Evolutionary conservation across 2,113 vertebrate genomes (phyloP), one percentile per base, ranked within the genome.

Genomic region (Apodemus speciosus): DNA sequence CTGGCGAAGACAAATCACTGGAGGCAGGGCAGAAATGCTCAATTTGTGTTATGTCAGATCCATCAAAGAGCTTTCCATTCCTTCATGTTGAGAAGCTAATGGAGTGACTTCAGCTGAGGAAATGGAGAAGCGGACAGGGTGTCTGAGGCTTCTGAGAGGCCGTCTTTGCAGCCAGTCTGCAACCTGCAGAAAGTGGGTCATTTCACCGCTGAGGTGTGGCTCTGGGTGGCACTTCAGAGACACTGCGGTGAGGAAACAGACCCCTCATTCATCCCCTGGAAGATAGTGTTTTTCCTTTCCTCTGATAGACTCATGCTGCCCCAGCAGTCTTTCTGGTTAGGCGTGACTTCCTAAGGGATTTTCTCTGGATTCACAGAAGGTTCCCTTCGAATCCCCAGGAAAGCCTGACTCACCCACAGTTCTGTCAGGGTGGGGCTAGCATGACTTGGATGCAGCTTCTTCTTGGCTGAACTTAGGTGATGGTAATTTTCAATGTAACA

Each of bases 281-380:
- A 96, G 95, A 98, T 95, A 94, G 97, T 97, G 90, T 97, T 97
- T 97, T 97, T 96, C 96, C 90, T 97, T 87, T 75, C 25, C 87
- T 81, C 83, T 84, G 93, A 97, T 89, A 95, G 96, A 97, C 88
- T 95, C 89, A 69, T 62, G 32, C 92, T 93, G 95, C 83, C 96
- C 94, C 43, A 56, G 69, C 91, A 58, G 81, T 46, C 69, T 93
- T 92, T 94, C 90, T 93, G 92, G 90, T 93, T 96, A 97, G 95
- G 97, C 92, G 95, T 97, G 96, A 97, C 96, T 98, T 98, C 97
- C 94, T 97, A 93, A 98, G 95, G 92, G 97, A 96, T 98, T 97
- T 98, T 97, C 97, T 97, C 95, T 96, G 95, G 94, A 96, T 94
- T 96, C 96, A 93, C 96, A 95, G 93, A 97, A 93, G 85, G 95